These are phyloP conservation scores for Heliconius ismenius DNA, from an alignment of 2,888 invertebrate genomes.

Conservation along the genomic window DNA sequence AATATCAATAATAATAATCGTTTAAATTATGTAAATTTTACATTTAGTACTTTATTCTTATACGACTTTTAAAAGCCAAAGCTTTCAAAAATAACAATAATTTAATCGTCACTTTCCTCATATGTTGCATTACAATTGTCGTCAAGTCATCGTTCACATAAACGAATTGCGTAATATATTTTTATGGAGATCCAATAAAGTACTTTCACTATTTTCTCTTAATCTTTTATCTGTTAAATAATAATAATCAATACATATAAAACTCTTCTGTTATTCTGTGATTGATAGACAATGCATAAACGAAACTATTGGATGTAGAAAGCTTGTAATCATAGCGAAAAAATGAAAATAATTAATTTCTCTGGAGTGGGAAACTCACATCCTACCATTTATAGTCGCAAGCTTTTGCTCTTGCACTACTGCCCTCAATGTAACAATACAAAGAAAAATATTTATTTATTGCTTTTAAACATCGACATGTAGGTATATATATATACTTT, in stretches of 20 bases:
- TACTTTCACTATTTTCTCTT: conserved; percentile 48
- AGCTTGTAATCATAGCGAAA: too few species aligned
- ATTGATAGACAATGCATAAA: too few species aligned
- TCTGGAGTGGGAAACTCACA: too few species aligned
- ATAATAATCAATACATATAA: not conserved
- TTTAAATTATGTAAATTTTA: not conserved
- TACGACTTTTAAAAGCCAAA: not conserved
- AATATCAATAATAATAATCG: not conserved
- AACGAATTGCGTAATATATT: conserved; percentile 14
- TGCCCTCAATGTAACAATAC: too few species aligned
- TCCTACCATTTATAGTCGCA: too few species aligned
- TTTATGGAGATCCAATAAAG: conserved; percentile 48
- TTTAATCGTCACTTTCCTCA: not conserved
- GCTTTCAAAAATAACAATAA: not conserved
- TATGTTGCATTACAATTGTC: not conserved
- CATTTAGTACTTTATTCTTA: not conserved
- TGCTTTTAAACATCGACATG: too few species aligned
- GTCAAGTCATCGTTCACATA: not conserved
- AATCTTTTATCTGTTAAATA: not conserved
- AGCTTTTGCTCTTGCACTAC: too few species aligned
- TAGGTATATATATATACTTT: too few species aligned
- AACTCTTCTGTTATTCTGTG: not conserved
- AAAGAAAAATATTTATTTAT: too few species aligned
- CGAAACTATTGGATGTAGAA: too few species aligned
- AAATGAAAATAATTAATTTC: too few species aligned